Evolutionary conservation across 2,797 vertebrate genomes (phyloP).

Genomic region (Manis javanica): DNA sequence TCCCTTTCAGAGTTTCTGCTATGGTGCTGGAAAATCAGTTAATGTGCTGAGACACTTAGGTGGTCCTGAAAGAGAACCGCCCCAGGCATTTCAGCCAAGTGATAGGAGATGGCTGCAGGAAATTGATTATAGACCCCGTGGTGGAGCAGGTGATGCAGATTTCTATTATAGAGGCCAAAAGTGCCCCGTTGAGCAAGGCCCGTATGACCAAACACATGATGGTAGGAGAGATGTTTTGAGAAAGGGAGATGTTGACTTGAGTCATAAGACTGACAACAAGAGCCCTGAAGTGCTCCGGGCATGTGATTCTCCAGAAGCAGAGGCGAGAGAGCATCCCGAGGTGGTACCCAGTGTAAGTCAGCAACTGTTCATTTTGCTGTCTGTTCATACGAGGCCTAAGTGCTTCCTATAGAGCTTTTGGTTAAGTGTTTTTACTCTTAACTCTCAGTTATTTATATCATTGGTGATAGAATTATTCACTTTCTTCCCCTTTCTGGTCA

Average conservation of each 20-base stretch:
- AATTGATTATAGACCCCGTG: constrained; percentile 18
- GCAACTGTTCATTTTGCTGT: constrained; percentile 38
- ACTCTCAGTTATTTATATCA: not conserved
- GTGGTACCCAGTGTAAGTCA: constrained; percentile 72
- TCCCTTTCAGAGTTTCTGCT: constrained; percentile 85
- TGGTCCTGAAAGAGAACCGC: constrained; percentile 62
- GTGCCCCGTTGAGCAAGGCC: not conserved
- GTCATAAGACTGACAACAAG: constrained; percentile 59
- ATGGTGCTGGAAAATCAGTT: constrained; percentile 85
- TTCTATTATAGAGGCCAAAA: not conserved
- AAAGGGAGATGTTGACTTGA: constrained; percentile 37
- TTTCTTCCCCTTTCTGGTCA: not conserved
- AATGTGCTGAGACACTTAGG: constrained; percentile 74
- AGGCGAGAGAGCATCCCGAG: constrained; percentile 55
- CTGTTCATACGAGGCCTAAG: not conserved
- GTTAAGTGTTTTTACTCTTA: not conserved
- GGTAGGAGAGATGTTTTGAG: constrained; percentile 78
- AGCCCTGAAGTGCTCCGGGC: constrained; percentile 20
- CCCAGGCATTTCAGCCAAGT: constrained; percentile 57
- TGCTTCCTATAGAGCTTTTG: not conserved
- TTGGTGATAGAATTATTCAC: not conserved
- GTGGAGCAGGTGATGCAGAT: constrained; percentile 57
- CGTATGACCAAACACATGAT: constrained; percentile 71
- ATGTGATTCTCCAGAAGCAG: not conserved
- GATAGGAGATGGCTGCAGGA: not conserved